Conservation (phyloP, 2,113 vertebrate species). For the Sitta europaea region DNA sequence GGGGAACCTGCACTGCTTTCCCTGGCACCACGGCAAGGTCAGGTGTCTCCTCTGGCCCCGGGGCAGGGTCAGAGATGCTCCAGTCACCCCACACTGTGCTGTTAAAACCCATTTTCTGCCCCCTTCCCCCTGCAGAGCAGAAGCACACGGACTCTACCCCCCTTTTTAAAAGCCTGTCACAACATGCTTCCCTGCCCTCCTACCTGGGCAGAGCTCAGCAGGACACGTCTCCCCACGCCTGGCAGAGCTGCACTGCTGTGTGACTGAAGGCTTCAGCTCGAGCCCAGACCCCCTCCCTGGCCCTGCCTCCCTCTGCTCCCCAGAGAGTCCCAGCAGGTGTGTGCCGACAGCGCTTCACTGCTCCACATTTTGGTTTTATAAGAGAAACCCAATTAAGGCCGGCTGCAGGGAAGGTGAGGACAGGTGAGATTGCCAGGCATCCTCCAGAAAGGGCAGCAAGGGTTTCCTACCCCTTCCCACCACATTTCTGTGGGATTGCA, state of each 20-base stretch:
- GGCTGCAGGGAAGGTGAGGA: background rate
- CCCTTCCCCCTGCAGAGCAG: background rate
- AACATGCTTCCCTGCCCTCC: background rate
- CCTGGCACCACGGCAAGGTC: background rate
- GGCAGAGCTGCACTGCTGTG: background rate
- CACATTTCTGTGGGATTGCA: fast-evolving
- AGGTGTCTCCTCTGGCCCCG: fast-evolving
- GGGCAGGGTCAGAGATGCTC: background rate
- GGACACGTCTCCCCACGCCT: background rate
- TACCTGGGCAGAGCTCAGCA: conserved; percentile 13
- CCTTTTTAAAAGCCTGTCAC: background rate
- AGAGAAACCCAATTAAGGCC: conserved; percentile 28
- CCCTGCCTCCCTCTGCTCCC: conserved; percentile 35
- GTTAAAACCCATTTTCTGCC: background rate
- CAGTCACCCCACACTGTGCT: background rate
- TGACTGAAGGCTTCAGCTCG: background rate
- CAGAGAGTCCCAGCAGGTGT: background rate
- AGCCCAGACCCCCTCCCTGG: background rate
- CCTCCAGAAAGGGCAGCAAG: background rate
- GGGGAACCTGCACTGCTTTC: background rate
- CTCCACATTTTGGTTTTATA: conserved; percentile 4
- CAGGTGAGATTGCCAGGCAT: background rate
- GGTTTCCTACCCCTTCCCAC: background rate
- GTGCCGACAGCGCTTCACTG: background rate
- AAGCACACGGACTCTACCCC: fast-evolving